Evolutionary conservation across 2,113 vertebrate species (phyloP).

Genomic region (Engystomops pustulosus): DNA sequence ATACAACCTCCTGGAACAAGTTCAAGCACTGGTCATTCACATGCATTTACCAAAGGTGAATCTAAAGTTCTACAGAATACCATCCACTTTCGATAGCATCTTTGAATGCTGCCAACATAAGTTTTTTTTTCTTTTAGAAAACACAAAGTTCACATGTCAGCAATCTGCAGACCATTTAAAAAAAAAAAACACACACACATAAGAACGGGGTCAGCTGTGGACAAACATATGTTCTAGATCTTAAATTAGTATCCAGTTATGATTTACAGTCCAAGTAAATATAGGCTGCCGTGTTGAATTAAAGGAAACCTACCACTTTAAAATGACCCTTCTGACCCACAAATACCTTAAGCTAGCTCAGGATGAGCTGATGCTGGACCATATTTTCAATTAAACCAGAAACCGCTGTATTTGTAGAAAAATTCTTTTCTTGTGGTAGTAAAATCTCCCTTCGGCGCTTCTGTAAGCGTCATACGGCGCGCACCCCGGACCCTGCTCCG

Average conservation of each 20-base stretch:
- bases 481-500: no score
- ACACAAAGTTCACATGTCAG: background rate
- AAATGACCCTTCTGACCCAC: no score
- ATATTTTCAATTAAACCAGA: no score
- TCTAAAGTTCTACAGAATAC: no score
- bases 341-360: no score
- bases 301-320: no score
- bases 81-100: background rate
- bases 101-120: background rate
- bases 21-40: background rate
- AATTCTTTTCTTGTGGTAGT: no score
- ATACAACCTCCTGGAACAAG: background rate
- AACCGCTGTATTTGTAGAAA: no score
- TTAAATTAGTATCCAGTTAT: slow-evolving; percentile 49
- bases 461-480: no score
- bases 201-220: slow-evolving; percentile 38
- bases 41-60: background rate
- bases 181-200: slow-evolving; percentile 24
- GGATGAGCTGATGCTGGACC: no score
- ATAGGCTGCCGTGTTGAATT: background rate
- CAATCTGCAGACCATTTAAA: slow-evolving; percentile 9
- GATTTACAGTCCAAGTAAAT: slow-evolving; percentile 45
- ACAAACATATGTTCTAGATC: slow-evolving; percentile 50
- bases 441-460: no score
- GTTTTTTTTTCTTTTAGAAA: background rate